Base-by-base conservation (phyloP, 2,113 vertebrate species). In the Andinoacara biseriatus region DNA sequence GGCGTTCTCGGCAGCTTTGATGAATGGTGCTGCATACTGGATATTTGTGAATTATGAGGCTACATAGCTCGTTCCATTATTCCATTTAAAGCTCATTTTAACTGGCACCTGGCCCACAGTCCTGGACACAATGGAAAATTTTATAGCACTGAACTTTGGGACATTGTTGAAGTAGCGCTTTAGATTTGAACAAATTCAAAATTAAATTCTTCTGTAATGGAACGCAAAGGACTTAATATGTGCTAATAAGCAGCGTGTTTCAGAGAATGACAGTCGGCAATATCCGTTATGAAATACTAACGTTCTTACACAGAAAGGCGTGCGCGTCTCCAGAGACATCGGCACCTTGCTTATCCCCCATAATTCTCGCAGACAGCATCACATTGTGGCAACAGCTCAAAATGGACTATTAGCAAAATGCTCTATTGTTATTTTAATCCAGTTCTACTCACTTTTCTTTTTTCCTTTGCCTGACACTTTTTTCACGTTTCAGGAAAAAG, bases 11-110 rank as follows among this genome's bases (percentile, higher is more conserved):
- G 46, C 67, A 54, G 46, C 65, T 72, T 72, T 88, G 90, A 92
- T 85, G 80, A 90, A 90, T 89, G 78, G 83, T 15, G 56, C 82
- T 58, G 74, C 81, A 65, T 58, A 89, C 78, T 83, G 61, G 86
- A 91, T 86, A 88, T 89, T 91, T 84, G 89, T 94, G 89, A 92
- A 79, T 85, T 86, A 91, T 85, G 82, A 84, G 80, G 75, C 75
- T 67, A 67, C 88, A 80, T 17, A 54, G 80, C 58, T 76, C 26
- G 4, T 82, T 81, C 83, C 57, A 86, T 86, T 89, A 83, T 90
- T 90, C 67, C 63, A 84, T 91, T 90, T 85, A 74, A 91, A 88
- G 60, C 56, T 81, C 83, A 85, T 87, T 88, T 90, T 75, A 82
- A 84, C 54, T 74, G 76, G 78, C 84, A 86, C 67, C 75, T 72